Evolutionary conservation across 2,888 invertebrate species (phyloP).

Genomic region (Anodontia alba): DNA sequence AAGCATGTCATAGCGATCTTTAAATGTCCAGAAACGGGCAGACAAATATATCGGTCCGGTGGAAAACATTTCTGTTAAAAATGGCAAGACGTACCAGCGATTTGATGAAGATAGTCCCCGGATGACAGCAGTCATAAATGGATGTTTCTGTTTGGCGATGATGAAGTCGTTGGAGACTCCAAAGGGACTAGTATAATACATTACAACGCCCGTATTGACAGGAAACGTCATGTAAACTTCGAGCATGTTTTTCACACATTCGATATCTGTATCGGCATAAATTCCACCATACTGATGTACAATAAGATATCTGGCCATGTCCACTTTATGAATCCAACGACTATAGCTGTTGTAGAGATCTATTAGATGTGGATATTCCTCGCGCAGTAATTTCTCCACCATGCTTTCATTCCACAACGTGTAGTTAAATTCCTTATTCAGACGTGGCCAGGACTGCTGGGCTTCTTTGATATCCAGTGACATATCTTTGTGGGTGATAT

Average conservation of each 20-base stretch:
- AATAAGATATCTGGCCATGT: constrained; percentile 7
- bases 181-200: constrained; percentile 41
- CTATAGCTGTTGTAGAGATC: neutral
- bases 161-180: constrained; percentile 51
- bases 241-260: neutral
- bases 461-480: neutral
- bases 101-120: constrained; percentile 37
- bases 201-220: constrained; percentile 13
- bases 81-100: constrained; percentile 44
- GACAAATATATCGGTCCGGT: constrained; percentile 56
- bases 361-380: neutral
- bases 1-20: constrained; percentile 2
- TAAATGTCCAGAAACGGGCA: constrained; percentile 22
- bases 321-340: neutral
- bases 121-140: constrained; percentile 36
- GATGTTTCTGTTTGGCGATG: constrained; percentile 43
- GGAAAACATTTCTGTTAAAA: constrained; percentile 44
- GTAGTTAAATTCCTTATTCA: constrained; percentile 6
- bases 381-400: neutral
- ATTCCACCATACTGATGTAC: constrained; percentile 18
- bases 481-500: neutral
- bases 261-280: constrained; percentile 5
- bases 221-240: neutral
- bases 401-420: constrained; percentile 13
- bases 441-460: neutral